Conservation (phyloP, 2,888 invertebrate species). For the Microplitis manilae region DNA sequence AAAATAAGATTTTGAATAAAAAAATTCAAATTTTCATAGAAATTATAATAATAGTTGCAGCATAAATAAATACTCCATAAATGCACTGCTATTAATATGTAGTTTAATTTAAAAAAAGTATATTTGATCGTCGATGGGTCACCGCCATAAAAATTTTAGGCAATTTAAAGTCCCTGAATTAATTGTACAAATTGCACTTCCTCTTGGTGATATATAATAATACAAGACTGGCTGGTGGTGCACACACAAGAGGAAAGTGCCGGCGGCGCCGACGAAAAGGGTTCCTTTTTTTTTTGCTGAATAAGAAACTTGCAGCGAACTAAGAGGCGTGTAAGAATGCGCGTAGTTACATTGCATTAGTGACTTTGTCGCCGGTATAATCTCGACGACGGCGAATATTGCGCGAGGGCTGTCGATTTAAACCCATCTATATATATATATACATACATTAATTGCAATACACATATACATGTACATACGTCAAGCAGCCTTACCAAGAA, state of each 20-base stretch:
- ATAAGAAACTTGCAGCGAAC: slow-evolving; percentile 13
- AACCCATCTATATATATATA: slow-evolving; percentile 36
- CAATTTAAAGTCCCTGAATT: slow-evolving; percentile 2
- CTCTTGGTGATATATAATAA: slow-evolving; percentile 10
- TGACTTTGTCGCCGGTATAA: slow-evolving; percentile 49
- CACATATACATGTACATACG: slow-evolving; percentile 37
- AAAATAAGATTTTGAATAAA: no score
- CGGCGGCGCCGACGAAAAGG: slow-evolving; percentile 32
- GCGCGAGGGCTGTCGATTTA: slow-evolving; percentile 66
- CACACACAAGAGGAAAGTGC: slow-evolving; percentile 31
- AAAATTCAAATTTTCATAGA: no score
- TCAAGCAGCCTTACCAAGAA: slow-evolving; percentile 61
- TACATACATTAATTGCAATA: slow-evolving; percentile 35
- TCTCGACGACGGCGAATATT: slow-evolving; percentile 52
- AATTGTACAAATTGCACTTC: slow-evolving; percentile 41
- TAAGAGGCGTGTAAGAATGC: slow-evolving; percentile 2
- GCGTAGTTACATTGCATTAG: not conserved
- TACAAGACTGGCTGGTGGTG: not conserved
- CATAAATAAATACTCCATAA: no score
- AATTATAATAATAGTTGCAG: no score
- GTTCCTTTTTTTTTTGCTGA: not conserved
- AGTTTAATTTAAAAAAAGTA: no score
- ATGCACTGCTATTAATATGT: no score
- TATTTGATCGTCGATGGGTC: no score
- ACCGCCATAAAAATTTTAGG: not conserved